Conservation (phyloP, 2,888 invertebrate genomes). For the Antheraea yamamai region DNA sequence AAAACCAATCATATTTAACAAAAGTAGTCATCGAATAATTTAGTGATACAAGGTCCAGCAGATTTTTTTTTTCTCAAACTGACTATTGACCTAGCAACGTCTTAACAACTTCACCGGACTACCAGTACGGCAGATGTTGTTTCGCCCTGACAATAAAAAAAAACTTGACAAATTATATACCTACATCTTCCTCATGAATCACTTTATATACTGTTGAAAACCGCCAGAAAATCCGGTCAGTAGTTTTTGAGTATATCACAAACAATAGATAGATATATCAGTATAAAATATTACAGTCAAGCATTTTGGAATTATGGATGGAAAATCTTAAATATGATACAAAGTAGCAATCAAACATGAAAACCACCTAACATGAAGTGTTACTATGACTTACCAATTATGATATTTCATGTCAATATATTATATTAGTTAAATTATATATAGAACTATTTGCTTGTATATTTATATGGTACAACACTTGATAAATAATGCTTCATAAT, state of each 20-base stretch:
- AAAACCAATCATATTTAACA: not conserved
- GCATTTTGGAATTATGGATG: too few species aligned
- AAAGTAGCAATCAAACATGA: not conserved
- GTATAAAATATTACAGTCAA: not conserved
- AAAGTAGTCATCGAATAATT: not conserved
- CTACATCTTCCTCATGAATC: too few species aligned
- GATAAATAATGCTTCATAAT: not conserved
- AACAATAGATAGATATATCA: not conserved
- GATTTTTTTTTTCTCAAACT: too few species aligned
- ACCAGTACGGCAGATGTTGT: too few species aligned
- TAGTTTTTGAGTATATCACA: too few species aligned
- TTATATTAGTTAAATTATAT: not conserved
- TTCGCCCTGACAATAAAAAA: too few species aligned
- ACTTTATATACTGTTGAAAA: too few species aligned
- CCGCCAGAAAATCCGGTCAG: too few species aligned
- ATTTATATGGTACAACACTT: not conserved
- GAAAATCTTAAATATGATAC: not conserved
- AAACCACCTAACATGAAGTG: not conserved
- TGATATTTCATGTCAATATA: not conserved
- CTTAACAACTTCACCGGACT: too few species aligned
- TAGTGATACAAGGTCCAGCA: not conserved
- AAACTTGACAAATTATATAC: too few species aligned
- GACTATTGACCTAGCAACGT: too few species aligned
- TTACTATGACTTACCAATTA: not conserved
- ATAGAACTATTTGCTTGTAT: not conserved